Evolutionary conservation across 2,797 vertebrate species (phyloP).

Genomic region (Morelia viridis): DNA sequence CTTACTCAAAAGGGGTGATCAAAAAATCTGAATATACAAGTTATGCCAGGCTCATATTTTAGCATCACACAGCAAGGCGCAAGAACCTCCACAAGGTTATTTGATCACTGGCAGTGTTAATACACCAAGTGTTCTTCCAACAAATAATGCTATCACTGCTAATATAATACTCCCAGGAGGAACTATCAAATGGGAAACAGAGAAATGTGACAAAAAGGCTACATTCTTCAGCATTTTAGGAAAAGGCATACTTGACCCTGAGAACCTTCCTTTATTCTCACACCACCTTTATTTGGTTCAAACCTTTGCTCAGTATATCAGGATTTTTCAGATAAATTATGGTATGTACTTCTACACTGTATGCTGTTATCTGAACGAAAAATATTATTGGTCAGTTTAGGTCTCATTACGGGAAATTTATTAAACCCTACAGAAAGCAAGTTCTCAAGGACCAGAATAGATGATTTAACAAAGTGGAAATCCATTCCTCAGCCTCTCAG

Average conservation of each 20-base stretch:
- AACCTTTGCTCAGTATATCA: not conserved
- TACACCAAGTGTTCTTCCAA: not conserved
- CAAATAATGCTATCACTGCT: not conserved
- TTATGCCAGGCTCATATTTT: not conserved
- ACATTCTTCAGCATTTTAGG: not conserved
- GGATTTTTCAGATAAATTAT: not conserved
- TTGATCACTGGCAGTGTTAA: not conserved
- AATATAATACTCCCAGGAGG: not conserved
- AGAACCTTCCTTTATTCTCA: not conserved
- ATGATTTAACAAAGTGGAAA: not conserved
- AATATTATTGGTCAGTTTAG: not conserved
- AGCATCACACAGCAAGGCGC: not conserved
- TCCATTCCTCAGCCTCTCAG: not conserved
- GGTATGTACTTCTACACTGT: not conserved
- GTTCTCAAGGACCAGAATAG: not conserved
- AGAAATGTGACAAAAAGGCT: not conserved
- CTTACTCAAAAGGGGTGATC: not conserved
- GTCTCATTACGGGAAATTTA: not conserved
- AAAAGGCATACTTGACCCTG: not conserved
- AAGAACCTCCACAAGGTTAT: not conserved
- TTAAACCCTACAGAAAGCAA: not conserved
- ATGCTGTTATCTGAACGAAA: not conserved
- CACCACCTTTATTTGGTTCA: not conserved
- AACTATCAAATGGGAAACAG: no score
- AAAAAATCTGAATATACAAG: not conserved